Base-by-base conservation (phyloP, 1,140 invertebrate genomes). In the Acromyrmex echinatior region DNA sequence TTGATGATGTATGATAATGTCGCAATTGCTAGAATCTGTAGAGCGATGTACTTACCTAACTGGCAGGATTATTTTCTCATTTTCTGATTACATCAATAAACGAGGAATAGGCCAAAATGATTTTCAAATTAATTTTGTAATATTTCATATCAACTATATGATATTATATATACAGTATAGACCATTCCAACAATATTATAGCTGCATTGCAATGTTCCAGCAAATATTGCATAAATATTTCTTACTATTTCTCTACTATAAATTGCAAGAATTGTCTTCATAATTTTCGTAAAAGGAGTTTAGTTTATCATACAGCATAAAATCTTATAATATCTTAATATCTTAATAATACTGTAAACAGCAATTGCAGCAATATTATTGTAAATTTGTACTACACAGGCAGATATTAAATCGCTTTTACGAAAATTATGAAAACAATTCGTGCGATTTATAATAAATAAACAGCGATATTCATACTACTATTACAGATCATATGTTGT, bases 91-190 rank as follows among this genome's bases (percentile, higher is more conserved):
- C 35, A 10, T 31, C 56, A 58, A 73, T 60, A 9, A 58, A 58
- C 5, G 18, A n/a, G 5, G n/a, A 16, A 14, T 28, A n/a, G 16
- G 2, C 3, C 5, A 10, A 10, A 56, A 58, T 1, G 12, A 7
- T 28, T 58, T 56, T 73, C n/a, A 35, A 74, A 56, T 56, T 28
- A 53, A 53, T 73, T 9, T 31, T 35, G 56, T 77, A 45, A 45
- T 7, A 10, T 28, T 28, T 28, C 2, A 9, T 45, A 63, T 78
- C 10, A 16, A 78, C 49, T 10, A 28, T 10, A 10, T 3, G 3
- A 74, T 31, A 74, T 77, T 51, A 10, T 51, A 51, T 51, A 10
- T 51, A 51, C 14, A 1, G 3, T 14, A 12, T 45, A 45, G 0
- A 45, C 39, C 39, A 45, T 39, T 39, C 39, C 39, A 39, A 39